Conservation (phyloP, 1,140 invertebrate genomes). For the Drosophila saltans region DNA sequence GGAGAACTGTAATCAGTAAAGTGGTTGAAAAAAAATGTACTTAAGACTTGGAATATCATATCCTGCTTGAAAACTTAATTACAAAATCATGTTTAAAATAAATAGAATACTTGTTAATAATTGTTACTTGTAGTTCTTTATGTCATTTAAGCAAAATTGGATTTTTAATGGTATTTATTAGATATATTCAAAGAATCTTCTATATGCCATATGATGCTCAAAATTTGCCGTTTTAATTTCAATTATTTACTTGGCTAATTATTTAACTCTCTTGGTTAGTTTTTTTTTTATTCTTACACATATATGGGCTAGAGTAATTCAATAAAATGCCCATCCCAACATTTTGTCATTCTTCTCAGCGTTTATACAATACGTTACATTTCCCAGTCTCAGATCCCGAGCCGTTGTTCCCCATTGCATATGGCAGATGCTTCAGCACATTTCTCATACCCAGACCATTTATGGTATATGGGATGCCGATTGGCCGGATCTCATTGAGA, state of each 20-base stretch:
- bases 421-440: conserved; percentile 54
- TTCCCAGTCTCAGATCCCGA: conserved; percentile 49
- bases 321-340: conserved; percentile 37
- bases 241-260: conserved; percentile 34
- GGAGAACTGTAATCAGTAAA: not conserved
- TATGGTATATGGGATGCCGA: conserved; percentile 68
- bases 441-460: conserved; percentile 72
- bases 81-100: too few species aligned
- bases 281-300: not conserved
- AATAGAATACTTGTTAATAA: too few species aligned
- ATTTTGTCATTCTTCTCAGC: conserved; percentile 39
- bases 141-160: too few species aligned
- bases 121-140: too few species aligned
- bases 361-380: conserved; percentile 48
- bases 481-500: conserved; percentile 47
- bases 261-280: conserved; percentile 2
- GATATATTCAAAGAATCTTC: too few species aligned
- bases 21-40: too few species aligned
- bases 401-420: conserved; percentile 3
- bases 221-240: not conserved
- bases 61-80: too few species aligned
- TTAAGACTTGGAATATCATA: too few species aligned
- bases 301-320: conserved; percentile 54
- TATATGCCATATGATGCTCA: not conserved
- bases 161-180: too few species aligned